Percentiles rank a stretch among this genome's conserved stretches.
These are phyloP conservation scores for Eptatretus atami DNA, from an alignment of 2,797 vertebrate species.

Conservation along the genomic window DNA sequence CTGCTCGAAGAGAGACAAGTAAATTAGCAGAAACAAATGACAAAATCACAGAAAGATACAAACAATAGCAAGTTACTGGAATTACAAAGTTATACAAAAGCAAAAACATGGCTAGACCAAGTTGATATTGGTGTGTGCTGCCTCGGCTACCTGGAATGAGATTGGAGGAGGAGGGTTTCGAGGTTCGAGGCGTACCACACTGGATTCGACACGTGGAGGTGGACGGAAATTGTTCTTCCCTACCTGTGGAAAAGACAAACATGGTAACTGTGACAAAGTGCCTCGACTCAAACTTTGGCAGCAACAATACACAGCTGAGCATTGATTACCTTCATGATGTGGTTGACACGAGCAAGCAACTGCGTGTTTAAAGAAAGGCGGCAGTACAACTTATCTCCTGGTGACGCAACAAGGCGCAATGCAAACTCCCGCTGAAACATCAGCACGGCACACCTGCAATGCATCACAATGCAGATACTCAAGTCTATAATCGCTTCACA, in stretches of 20 bases:
- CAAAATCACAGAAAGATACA: too few species aligned
- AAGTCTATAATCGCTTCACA: too few species aligned
- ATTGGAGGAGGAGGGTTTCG: slow-evolving; percentile 83
- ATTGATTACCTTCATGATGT: slow-evolving; percentile 59
- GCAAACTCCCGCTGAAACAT: slow-evolving; percentile 99
- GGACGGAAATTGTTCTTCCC: slow-evolving; percentile 91
- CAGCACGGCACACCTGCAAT: slow-evolving; percentile 51
- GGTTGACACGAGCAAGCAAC: slow-evolving; percentile 60
- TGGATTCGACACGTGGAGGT: slow-evolving; percentile 90
- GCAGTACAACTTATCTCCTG: slow-evolving; percentile 75
- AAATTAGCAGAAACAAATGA: too few species aligned
- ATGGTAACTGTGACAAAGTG: slow-evolving; percentile 9
- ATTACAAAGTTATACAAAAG: too few species aligned
- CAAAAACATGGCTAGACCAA: too few species aligned
- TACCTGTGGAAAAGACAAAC: slow-evolving; percentile 23
- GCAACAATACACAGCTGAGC: background rate
- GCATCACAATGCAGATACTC: too few species aligned
- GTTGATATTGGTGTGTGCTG: too few species aligned
- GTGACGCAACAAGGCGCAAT: slow-evolving; percentile 59
- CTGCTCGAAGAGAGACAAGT: too few species aligned
- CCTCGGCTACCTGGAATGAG: slow-evolving; percentile 46
- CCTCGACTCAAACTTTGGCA: background rate
- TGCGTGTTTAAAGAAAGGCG: slow-evolving; percentile 85
- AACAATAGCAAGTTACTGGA: too few species aligned
- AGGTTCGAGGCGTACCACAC: slow-evolving; percentile 86